Evolutionary conservation across 1,140 invertebrate species (phyloP), one percentile per base, ranked within the genome.

Genomic region (Magallana ariakensis): DNA sequence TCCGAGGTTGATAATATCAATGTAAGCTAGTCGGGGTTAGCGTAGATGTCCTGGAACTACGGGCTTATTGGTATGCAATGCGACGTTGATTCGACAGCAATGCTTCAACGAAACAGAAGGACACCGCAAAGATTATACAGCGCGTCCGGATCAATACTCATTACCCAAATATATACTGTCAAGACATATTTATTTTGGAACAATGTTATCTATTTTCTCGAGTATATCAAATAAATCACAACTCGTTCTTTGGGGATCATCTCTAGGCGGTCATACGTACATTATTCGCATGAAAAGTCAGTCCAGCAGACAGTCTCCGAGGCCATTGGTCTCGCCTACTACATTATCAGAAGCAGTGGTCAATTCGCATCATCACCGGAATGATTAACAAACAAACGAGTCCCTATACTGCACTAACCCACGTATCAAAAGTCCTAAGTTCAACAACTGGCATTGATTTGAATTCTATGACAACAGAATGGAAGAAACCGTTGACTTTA

Each of bases 201-300:
- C 22, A 75, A 11, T 75, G 22, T 9, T 70, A 75, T 75, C 66
- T 75, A 33, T 75, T 75, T 33, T 75, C 66, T 26, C 66, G 9
- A 26, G 11, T 75, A 10, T 75, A 75, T 75, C 66, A 26, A 75
- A 75, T 75, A 75, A 75, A 75, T 75, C 66, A 75, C 58, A 26
- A 75, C 66, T 46, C 10, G 3, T 26, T 75, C 8, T 22, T 75
- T 75, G 9, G 22, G 66, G 66, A 22, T 7, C 19, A 13, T 22
- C 66, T 75, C 11, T 26, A 9, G 22, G 66, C 66, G 26, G 66
- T 75, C 66, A 75, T 2, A 75, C 22, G 66, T 3, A 33, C 22
- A 75, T 22, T 33, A 75, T 26, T 75, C 66, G 66, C 1, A 75
- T 26, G 22, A 75, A 75, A 26, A 75, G 13, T 33, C 11, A 19